phyloP scores from a whole-genome alignment of 2,888 invertebrate species.

The Adelognathus sp. region DNA sequence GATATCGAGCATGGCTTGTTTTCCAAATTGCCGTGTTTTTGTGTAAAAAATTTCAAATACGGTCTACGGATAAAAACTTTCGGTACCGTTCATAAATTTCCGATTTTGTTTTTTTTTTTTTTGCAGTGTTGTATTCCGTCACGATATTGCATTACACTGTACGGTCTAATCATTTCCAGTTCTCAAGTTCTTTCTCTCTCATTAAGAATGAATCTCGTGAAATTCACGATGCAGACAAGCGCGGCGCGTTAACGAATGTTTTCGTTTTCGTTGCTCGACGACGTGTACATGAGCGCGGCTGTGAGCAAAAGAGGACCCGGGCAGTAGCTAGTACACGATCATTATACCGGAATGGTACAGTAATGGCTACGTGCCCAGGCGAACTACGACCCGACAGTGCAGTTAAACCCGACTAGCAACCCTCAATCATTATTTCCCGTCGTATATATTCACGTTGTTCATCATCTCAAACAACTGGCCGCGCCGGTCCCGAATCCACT shows the following conservation, averaged over 20 bases:
- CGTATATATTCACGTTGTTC: neutral
- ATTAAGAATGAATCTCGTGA: neutral
- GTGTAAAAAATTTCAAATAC: too few species aligned
- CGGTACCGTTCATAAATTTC: too few species aligned
- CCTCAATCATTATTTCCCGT: constrained; percentile 5
- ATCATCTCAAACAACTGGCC: neutral
- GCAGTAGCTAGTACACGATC: neutral
- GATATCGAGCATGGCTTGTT: too few species aligned
- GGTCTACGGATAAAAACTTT: too few species aligned
- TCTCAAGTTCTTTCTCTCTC: neutral
- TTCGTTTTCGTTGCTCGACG: neutral
- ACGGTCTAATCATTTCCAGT: neutral
- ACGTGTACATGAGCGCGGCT: neutral
- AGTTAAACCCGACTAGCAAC: neutral
- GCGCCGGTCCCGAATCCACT: neutral
- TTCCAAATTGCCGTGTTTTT: too few species aligned
- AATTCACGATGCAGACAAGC: neutral
- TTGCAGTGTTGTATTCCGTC: neutral
- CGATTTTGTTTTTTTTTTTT: neutral
- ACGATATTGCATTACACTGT: neutral
- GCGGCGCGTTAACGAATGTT: constrained; percentile 9
- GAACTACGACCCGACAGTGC: neutral
- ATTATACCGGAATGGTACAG: neutral
- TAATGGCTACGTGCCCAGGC: neutral
- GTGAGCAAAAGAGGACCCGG: neutral